These are phyloP conservation scores for Ceratothoa steindachneri DNA, from an alignment of 2,888 invertebrate genomes.

Conservation along the genomic window DNA sequence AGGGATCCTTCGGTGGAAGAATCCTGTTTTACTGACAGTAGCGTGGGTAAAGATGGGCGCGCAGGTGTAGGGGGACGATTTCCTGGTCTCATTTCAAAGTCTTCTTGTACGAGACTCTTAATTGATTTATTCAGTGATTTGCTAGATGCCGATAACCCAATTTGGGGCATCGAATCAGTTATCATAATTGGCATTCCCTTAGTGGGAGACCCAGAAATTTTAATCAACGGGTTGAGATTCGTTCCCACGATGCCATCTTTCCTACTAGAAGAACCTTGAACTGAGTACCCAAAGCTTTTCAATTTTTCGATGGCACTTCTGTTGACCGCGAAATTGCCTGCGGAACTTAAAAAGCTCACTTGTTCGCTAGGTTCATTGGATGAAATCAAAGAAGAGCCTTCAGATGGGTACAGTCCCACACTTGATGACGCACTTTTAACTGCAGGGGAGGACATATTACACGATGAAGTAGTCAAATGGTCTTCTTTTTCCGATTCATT, in stretches of 20 bases:
- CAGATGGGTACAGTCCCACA: background rate
- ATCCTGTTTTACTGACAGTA: conserved; percentile 22
- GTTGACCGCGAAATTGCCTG: background rate
- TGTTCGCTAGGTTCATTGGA: background rate
- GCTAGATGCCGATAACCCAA: conserved; percentile 20
- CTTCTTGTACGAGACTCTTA: conserved; percentile 33
- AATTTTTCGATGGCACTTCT: background rate
- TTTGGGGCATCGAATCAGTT: conserved; percentile 33
- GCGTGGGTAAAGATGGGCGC: conserved; percentile 38
- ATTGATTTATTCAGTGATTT: conserved; percentile 39
- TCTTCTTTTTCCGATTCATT: background rate
- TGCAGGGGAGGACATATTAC: background rate
- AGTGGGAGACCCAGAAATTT: background rate
- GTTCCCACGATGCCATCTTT: background rate
- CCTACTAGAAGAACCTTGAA: background rate
- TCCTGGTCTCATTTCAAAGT: conserved; percentile 26
- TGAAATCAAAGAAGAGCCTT: background rate
- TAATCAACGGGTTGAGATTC: background rate
- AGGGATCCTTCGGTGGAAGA: conserved; percentile 16
- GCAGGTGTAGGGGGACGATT: conserved; percentile 44
- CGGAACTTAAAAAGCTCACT: background rate
- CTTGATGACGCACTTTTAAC: background rate
- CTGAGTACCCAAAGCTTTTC: background rate
- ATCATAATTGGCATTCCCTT: background rate
- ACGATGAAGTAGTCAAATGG: background rate